Percentiles rank a stretch among this genome's conserved stretches.
Evolutionary conservation across 1,140 invertebrate genomes (phyloP).

Genomic region (Leucophenga varia): DNA sequence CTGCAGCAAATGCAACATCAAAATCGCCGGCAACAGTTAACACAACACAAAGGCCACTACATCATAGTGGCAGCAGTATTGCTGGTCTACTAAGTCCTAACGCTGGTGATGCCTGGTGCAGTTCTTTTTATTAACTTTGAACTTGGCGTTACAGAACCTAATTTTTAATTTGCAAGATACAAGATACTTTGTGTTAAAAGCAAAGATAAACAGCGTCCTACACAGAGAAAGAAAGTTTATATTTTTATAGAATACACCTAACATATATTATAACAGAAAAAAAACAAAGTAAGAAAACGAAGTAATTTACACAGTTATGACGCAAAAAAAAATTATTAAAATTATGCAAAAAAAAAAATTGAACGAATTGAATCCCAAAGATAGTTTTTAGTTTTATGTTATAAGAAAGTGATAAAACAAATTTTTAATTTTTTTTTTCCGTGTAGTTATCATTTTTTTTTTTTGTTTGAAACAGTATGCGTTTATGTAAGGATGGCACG

Average conservation of each 20-base stretch:
- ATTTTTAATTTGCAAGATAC: too few species aligned
- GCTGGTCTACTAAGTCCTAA: constrained; percentile 46
- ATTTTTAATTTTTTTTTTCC: constrained; percentile 33
- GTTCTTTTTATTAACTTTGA: constrained; percentile 49
- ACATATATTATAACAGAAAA: not conserved
- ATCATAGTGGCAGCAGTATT: constrained; percentile 26
- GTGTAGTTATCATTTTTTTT: too few species aligned
- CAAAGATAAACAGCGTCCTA: not conserved
- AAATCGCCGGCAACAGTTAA: constrained; percentile 18
- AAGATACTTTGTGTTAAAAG: constrained; percentile 12
- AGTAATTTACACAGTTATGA: too few species aligned
- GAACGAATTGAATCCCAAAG: constrained; percentile 41
- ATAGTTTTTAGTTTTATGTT: constrained; percentile 44
- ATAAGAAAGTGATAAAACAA: constrained; percentile 47
- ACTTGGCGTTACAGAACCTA: too few species aligned
- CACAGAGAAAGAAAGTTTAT: constrained; percentile 33
- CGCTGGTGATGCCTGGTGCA: constrained; percentile 51
- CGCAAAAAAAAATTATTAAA: constrained; percentile 6
- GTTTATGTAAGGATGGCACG: too few species aligned
- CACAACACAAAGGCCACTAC: not conserved
- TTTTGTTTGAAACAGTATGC: too few species aligned
- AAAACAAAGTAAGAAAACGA: too few species aligned
- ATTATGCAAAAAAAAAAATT: constrained; percentile 15
- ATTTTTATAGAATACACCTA: constrained; percentile 33
- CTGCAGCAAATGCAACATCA: constrained; percentile 32